Evolutionary conservation across 2,888 invertebrate genomes (phyloP), one percentile per base, ranked within the genome.

Genomic region (Unio delphinus): DNA sequence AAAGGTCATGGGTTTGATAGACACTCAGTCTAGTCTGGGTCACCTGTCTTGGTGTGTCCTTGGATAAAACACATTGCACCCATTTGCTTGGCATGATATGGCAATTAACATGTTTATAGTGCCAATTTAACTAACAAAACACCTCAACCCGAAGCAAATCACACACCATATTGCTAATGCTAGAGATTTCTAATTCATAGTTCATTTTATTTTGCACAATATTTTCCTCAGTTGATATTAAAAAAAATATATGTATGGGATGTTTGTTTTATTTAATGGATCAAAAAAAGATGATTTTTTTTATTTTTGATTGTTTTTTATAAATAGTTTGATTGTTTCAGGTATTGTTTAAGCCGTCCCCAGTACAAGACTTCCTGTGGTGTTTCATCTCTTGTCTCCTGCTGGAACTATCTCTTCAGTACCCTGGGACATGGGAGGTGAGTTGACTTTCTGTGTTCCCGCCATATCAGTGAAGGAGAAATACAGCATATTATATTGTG

Each of bases 291-390:
- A 15, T 11, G 45, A 45, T 45, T 15, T 23, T 23, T 23, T 45
- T 45, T 45, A 15, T 11, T 45, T 45, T 45, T 45, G 45, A 45
- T 45, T 45, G 11, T 45, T 45, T 15, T 45, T 3, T 15, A 45
- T 15, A 45, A 15, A 45, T 45, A 45, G 4, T 45, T 45, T 45
- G 45, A 45, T 45, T 45, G 55, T 76, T 73, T 18, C 78, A 88
- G 89, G 89, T 82, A 82, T 67, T 88, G 89, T 68, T 83, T 89
- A 70, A 85, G 86, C 64, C 74, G 88, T 34, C 89, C 89, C 0
- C 88, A 89, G 77, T 87, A 87, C 78, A 84, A 83, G 65, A 83
- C 80, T 23, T 87, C 86, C 3, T 88, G 88, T 78, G 89, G 87
- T 7, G 79, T 88, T 54, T 86, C 88, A 11, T 86, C 87, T 5